Evolutionary conservation across 2,888 invertebrate genomes (phyloP), one percentile per base, ranked within the genome.

Genomic region (Leptinotarsa peninsularis): DNA sequence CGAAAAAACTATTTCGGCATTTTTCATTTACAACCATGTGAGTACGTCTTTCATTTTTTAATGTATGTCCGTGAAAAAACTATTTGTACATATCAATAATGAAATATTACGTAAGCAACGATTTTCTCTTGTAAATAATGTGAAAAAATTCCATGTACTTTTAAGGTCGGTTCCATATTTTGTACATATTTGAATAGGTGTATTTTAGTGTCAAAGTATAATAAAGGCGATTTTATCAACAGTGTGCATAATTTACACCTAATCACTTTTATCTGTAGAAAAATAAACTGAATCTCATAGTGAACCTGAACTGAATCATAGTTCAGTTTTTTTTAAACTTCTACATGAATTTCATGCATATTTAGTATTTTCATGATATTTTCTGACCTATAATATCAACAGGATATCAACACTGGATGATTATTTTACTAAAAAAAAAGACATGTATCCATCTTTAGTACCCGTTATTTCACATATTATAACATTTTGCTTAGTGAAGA

Each of bases 141-240:
- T 78, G 78, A 78, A 76, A 76, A 78, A 74, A 79, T 74, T 78
- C 72, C 75, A 81, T 76, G 73, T 80, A 78, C 71, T 27, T 68
- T 56, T 83, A 81, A 81, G 79, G 67, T 72, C 79, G 81, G 79
- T 84, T 81, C 71, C 75, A 79, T 81, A 80, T 83, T 82, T 81
- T 84, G 84, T 84, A 83, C 78, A 83, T 84, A 83, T 80, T 76
- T 78, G 76, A 76, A 79, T 80, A 81, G 79, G 79, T 82, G 82
- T 82, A 77, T 80, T 77, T 81, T 82, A 82, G 81, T 82, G 82
- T 80, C 78, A 79, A 81, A 79, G 73, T 77, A 78, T 74, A 77
- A 79, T 76, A 79, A 77, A 79, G 71, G 72, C 66, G 17, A 74
- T 70, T 76, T 76, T 74, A 74, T 72, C 69, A n/a, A 15, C 23